Base-by-base conservation (phyloP, 1,140 invertebrate genomes). In the Uloborus diversus region DNA sequence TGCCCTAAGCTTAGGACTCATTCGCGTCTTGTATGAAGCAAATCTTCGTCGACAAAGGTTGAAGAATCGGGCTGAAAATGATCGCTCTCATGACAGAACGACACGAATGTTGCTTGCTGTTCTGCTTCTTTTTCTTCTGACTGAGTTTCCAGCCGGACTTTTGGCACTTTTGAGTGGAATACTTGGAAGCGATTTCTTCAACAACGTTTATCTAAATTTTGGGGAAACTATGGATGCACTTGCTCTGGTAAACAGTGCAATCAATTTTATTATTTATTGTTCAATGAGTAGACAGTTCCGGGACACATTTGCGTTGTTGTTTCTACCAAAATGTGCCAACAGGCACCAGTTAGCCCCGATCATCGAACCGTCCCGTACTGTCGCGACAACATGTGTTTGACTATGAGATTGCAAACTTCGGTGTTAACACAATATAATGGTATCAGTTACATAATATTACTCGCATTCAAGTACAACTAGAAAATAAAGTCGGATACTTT, bases 211-310 rank as follows among this genome's bases (percentile, higher is more conserved):
- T 85, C 89, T 88, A 2, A 90, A 90, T 82, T 86, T 93, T 75
- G 92, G 92, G 1, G 87, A 88, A 37, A 78, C 97, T 7, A 95
- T 97, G 93, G 96, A 98, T 85, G 91, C 96, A 20, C 87, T 97
- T 65, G 96, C 96, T 0, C 87, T 98, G 5, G 87, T 97, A 69
- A 98, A 98, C 87, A 94, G 94, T 4, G 93, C 94, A 4, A 93
- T 97, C 56, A 97, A 96, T 85, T 98, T 98, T 85, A 92, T 98
- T 49, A 89, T 98, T 13, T 98, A 98, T 85, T 97, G 96, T 82
- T 91, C 93, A 25, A 98, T 98, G 96, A 96, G 94, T 51, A 89
- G 93, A 56, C 95, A 97, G 88, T 98, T 98, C 86, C 89, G 96
- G n/a, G 90, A 91, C 56, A 96, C 94, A 0, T 97, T 97, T 84